Evolutionary conservation across 2,888 invertebrate species (phyloP).

Genomic region (Cecidostiba fungosa): DNA sequence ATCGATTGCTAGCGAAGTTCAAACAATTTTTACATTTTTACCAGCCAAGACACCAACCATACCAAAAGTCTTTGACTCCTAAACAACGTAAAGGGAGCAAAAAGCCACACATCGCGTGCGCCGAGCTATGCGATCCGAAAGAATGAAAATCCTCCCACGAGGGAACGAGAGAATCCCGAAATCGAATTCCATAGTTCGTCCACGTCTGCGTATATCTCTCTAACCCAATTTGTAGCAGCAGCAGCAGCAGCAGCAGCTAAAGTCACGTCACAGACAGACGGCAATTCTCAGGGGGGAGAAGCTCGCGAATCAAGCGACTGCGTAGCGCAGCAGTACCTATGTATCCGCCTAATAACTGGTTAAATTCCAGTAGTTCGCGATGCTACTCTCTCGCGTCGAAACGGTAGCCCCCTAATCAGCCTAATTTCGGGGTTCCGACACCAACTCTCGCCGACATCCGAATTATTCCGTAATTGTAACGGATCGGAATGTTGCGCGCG

Average conservation of each 20-base stretch:
- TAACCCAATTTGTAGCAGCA: slow-evolving; percentile 32
- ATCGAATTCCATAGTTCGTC: slow-evolving; percentile 24
- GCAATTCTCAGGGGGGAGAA: not conserved
- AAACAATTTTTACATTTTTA: too few relatives aligned
- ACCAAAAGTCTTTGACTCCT: slow-evolving; percentile 19
- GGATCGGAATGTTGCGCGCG: slow-evolving; percentile 76
- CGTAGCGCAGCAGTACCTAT: slow-evolving; percentile 27
- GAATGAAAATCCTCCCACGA: slow-evolving; percentile 58
- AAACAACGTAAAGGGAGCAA: not conserved
- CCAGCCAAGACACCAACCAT: not conserved
- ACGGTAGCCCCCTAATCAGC: slow-evolving; percentile 80
- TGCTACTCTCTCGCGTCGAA: slow-evolving; percentile 54
- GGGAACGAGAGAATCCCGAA: not conserved
- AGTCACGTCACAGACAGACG: slow-evolving; percentile 41
- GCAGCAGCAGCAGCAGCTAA: not conserved
- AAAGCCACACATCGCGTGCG: slow-evolving; percentile 36
- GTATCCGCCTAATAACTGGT: slow-evolving; percentile 76
- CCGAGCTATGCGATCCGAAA: not conserved
- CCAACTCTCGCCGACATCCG: slow-evolving; percentile 72
- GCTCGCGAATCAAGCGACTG: slow-evolving; percentile 10
- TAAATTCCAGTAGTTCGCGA: slow-evolving; percentile 79
- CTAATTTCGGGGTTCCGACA: slow-evolving; percentile 77
- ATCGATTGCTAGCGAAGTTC: too few relatives aligned
- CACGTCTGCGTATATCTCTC: slow-evolving; percentile 17
- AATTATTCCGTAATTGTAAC: slow-evolving; percentile 80